These are phyloP conservation scores for Oopsacas minuta DNA, from an alignment of 37 sponge, comb jelly and placozoan species.

Conservation along the genomic window DNA sequence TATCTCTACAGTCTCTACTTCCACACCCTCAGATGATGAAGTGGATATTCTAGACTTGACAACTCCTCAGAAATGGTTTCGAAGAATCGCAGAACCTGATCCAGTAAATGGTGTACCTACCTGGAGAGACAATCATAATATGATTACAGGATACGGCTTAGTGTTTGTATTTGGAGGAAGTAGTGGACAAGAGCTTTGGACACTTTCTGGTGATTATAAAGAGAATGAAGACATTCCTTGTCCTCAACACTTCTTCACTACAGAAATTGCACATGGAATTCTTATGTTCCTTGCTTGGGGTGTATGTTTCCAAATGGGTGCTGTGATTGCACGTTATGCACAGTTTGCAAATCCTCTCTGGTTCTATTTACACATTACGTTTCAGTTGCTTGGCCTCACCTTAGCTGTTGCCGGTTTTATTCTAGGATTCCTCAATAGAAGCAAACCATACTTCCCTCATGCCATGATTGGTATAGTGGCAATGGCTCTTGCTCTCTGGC, in stretches of 20 bases:
- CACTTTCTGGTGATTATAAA: conserved; percentile 8
- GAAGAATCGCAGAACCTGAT: not conserved
- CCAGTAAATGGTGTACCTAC: not conserved
- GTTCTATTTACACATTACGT: conserved; percentile 41
- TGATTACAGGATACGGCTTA: not conserved
- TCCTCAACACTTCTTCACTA: conserved; percentile 22
- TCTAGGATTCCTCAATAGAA: conserved; percentile 36
- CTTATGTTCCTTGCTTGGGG: conserved; percentile 57
- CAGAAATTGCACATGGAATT: conserved; percentile 44
- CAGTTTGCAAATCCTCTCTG: conserved; percentile 36
- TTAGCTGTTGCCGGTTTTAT: conserved; percentile 48
- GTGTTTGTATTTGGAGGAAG: conserved; percentile 46
- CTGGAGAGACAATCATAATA: not conserved
- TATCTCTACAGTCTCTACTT: not conserved
- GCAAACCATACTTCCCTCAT: conserved; percentile 39
- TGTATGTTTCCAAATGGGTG: conserved; percentile 42
- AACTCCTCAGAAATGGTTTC: conserved; percentile 4
- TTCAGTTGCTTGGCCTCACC: conserved; percentile 41
- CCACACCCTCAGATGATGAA: not conserved
- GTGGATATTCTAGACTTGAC: not conserved
- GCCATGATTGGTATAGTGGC: conserved; percentile 55
- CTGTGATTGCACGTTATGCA: conserved; percentile 52
- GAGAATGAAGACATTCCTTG: conserved; percentile 5
- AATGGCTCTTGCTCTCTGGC: conserved; percentile 32
- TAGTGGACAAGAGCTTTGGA: conserved; percentile 28